A percentile compares a stretch with the other conserved stretches of the same genome.
These are phyloP conservation scores for Emberiza fucata DNA, from an alignment of 2,113 vertebrate species.

Conservation along the genomic window DNA sequence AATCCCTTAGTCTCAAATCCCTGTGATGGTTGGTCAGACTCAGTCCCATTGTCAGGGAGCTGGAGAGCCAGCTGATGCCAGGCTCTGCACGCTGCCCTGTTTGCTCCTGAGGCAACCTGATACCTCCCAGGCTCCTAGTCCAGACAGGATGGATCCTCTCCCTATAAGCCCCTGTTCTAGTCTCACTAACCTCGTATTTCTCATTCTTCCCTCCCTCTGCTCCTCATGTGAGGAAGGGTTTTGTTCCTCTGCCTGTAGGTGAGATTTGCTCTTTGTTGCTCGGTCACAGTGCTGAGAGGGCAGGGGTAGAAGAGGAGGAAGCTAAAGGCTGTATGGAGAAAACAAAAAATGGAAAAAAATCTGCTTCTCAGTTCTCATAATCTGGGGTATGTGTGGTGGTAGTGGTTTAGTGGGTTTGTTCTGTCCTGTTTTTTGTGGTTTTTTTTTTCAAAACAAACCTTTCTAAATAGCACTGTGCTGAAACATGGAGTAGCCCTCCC, in stretches of 20 bases:
- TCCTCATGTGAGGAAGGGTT: background rate
- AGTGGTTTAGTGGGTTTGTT: background rate
- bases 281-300: background rate
- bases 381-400: background rate
- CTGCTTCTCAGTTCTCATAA: background rate
- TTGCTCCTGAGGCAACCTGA: background rate
- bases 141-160: background rate
- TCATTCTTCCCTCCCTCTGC: background rate
- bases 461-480: background rate
- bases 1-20: background rate
- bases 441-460: background rate
- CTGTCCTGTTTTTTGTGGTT: background rate
- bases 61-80: background rate
- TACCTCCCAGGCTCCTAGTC: background rate
- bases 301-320: background rate
- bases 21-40: background rate
- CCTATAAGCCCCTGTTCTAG: background rate
- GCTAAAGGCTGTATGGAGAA: background rate
- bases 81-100: background rate
- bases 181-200: background rate
- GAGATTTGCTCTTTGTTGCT: background rate
- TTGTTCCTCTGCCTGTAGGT: background rate
- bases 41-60: background rate
- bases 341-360: background rate
- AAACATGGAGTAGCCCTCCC: background rate